A percentile compares a stretch with the other conserved stretches of the same genome.
Conservation (phyloP, 1,140 invertebrate species). For the Scaptomyza hsui region DNA sequence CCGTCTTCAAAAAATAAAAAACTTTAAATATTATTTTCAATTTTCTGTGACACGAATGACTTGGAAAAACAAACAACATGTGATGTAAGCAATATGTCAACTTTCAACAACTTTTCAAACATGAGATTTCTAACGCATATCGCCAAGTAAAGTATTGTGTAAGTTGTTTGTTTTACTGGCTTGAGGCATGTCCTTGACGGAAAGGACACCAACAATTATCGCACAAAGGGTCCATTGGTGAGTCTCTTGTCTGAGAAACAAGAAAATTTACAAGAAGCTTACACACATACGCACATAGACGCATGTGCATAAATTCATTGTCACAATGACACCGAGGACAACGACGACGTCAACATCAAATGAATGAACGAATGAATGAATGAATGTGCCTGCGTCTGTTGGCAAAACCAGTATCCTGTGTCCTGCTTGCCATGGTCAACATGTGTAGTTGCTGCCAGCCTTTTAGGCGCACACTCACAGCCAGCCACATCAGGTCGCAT, state of each 20-base stretch:
- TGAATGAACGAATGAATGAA: slow-evolving; percentile 62
- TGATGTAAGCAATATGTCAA: too few species aligned
- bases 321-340: slow-evolving; percentile 49
- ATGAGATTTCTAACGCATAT: too few species aligned
- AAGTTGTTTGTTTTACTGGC: neutral
- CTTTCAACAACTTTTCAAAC: too few species aligned
- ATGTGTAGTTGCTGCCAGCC: slow-evolving; percentile 57
- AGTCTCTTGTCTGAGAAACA: slow-evolving; percentile 32
- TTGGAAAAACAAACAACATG: too few species aligned
- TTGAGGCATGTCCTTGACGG: slow-evolving; percentile 44
- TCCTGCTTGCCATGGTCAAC: slow-evolving; percentile 35
- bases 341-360: slow-evolving; percentile 57
- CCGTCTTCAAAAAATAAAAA: too few species aligned
- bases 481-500: slow-evolving; percentile 43
- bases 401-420: slow-evolving; percentile 21
- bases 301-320: slow-evolving; percentile 77
- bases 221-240: slow-evolving; percentile 51
- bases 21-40: too few species aligned
- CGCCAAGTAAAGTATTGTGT: too few species aligned
- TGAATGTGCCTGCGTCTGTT: slow-evolving; percentile 53
- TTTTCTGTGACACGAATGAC: too few species aligned
- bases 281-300: slow-evolving; percentile 19
- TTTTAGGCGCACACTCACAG: slow-evolving; percentile 57
- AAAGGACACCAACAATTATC: slow-evolving; percentile 72
- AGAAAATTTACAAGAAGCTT: slow-evolving; percentile 41